These are phyloP conservation scores for Leptarthrus brevirostris DNA, from an alignment of 2,888 invertebrate genomes.

Conservation along the genomic window DNA sequence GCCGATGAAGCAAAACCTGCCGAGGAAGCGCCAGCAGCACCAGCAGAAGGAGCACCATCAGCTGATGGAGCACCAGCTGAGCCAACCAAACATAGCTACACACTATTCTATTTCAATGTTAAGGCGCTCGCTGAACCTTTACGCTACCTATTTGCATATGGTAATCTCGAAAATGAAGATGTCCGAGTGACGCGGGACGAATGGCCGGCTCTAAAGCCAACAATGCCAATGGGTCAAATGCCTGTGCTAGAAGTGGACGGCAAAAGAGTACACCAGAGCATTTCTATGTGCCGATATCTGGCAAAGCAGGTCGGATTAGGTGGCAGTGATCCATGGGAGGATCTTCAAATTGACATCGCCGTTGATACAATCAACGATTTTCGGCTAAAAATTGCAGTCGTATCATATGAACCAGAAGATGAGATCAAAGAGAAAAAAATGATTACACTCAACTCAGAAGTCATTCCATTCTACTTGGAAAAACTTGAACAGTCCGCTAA, in stretches of 20 bases:
- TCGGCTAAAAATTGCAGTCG: conserved; percentile 69
- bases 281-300: conserved; percentile 74
- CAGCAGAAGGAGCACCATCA: conserved; percentile 62
- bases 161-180: conserved; percentile 73
- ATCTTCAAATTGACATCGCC: conserved; percentile 72
- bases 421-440: conserved; percentile 70
- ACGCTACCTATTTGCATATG: conserved; percentile 73
- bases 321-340: no score
- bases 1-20: conserved; percentile 64
- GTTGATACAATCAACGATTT: conserved; percentile 75
- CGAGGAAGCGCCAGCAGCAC: no score
- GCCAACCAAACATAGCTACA: conserved; percentile 69
- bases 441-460: no score
- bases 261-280: conserved; percentile 71
- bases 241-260: conserved; percentile 74
- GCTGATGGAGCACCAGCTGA: no score
- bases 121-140: conserved; percentile 74
- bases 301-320: no score
- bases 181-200: conserved; percentile 70
- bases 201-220: conserved; percentile 71
- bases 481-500: conserved; percentile 71
- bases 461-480: no score
- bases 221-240: conserved; percentile 74
- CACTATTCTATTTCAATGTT: conserved; percentile 73
- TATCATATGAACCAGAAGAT: conserved; percentile 72